Percentiles rank a stretch among this genome's conserved stretches.
Conservation (phyloP, 1,140 invertebrate species). For the Monomorium pharaonis region DNA sequence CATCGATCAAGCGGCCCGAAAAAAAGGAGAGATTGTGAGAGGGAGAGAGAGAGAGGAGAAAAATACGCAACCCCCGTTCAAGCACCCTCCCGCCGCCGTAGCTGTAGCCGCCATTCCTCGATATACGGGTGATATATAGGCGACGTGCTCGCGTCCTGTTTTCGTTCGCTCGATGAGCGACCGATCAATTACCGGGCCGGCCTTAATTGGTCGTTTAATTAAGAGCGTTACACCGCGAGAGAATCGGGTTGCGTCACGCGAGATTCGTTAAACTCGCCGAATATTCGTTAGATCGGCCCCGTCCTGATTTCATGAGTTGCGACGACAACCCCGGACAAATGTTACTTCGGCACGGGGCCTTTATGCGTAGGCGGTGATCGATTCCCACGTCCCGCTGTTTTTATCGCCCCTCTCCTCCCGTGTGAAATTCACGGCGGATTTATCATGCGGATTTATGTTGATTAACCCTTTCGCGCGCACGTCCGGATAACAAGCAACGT, state of each 20-base stretch:
- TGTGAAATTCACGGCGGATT: constrained; percentile 16
- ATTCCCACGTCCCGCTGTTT: neutral
- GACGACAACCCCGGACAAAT: constrained; percentile 45
- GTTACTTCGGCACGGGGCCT: constrained; percentile 17
- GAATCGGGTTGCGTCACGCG: constrained; percentile 62
- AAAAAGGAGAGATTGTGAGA: constrained; percentile 27
- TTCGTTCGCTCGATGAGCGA: constrained; percentile 34
- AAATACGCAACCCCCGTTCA: constrained; percentile 7
- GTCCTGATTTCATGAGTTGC: constrained; percentile 49
- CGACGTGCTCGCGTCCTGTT: constrained; percentile 26
- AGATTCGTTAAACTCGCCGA: constrained; percentile 59
- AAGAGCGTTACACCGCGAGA: constrained; percentile 56
- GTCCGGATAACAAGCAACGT: constrained; percentile 6
- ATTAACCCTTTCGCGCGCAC: constrained; percentile 26
- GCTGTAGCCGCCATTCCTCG: neutral
- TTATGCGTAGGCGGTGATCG: constrained; percentile 46
- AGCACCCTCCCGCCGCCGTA: neutral
- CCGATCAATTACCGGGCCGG: constrained; percentile 62
- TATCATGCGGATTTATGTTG: constrained; percentile 50
- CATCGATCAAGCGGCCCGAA: constrained; percentile 61
- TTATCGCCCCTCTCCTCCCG: constrained; percentile 1
- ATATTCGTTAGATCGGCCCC: constrained; percentile 63
- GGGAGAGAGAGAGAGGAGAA: neutral
- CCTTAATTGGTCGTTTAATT: constrained; percentile 73
- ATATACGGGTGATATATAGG: constrained; percentile 37